A percentile compares a stretch with the other conserved stretches of the same genome.
Evolutionary conservation across 2,113 vertebrate species (phyloP).

Genomic region (Lepisosteus oculatus): DNA sequence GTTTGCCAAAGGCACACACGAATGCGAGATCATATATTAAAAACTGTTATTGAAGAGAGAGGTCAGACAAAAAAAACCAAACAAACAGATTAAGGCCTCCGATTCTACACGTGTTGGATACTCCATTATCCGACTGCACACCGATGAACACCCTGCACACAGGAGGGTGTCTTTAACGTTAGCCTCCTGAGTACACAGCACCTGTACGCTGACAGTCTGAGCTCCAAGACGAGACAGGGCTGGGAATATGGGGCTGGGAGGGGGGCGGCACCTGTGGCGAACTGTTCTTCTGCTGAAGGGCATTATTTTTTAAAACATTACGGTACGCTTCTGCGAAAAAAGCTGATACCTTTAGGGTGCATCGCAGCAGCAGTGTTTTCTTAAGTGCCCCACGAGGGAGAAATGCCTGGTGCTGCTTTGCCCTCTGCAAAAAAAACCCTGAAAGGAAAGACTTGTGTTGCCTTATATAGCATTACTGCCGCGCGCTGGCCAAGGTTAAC

Average conservation of each 20-base stretch:
- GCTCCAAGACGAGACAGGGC: not conserved
- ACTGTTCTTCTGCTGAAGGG: not conserved
- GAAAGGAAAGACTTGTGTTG: not conserved
- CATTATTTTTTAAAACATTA: not conserved
- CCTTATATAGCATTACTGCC: conserved; percentile 6
- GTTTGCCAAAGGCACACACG: not conserved
- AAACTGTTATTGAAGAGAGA: not conserved
- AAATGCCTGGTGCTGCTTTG: not conserved
- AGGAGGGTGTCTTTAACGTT: not conserved
- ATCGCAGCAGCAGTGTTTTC: not conserved
- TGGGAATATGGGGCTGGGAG: conserved; percentile 1
- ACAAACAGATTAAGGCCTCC: not conserved
- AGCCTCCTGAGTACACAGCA: not conserved
- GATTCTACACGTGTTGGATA: not conserved
- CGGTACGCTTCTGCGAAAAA: not conserved
- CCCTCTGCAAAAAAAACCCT: not conserved
- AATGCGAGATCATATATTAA: not conserved
- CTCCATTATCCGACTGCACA: not conserved
- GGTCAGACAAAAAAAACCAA: not conserved
- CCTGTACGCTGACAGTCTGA: not conserved
- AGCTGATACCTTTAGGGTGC: not conserved
- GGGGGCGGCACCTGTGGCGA: not conserved
- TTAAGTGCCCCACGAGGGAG: not conserved
- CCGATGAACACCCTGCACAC: no score
- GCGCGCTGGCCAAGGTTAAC: conserved; percentile 5